These are phyloP conservation scores for Neodiprion virginianus DNA, from an alignment of 1,140 invertebrate genomes.

Conservation along the genomic window DNA sequence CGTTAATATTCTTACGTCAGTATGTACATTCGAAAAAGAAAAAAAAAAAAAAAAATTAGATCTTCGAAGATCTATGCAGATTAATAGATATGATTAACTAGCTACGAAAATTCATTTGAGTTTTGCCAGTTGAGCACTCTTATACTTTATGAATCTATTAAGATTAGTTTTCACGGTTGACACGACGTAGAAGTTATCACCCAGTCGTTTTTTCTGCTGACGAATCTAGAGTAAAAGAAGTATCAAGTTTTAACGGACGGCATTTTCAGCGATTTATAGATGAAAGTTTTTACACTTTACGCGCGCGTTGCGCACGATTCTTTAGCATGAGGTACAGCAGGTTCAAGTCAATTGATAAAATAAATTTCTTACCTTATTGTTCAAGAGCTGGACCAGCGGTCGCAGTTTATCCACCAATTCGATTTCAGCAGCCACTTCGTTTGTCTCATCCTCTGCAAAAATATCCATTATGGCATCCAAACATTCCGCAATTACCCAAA, in stretches of 20 bases:
- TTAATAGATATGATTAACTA: too few species aligned
- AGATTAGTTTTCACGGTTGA: constrained; percentile 74
- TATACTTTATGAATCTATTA: constrained; percentile 76
- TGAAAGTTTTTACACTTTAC: neutral
- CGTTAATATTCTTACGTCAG: too few species aligned
- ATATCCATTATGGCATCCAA: constrained; percentile 80
- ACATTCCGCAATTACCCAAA: constrained; percentile 76
- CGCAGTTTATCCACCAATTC: constrained; percentile 67
- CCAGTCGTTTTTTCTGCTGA: constrained; percentile 68
- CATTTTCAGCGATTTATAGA: neutral
- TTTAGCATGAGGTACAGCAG: neutral
- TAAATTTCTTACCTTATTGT: constrained; percentile 66
- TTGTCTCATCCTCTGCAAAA: constrained; percentile 78
- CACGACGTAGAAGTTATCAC: constrained; percentile 71
- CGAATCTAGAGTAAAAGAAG: constrained; percentile 58
- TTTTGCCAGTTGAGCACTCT: constrained; percentile 43
- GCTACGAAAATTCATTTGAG: constrained; percentile 15
- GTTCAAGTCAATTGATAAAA: neutral
- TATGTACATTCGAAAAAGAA: too few species aligned
- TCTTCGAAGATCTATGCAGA: too few species aligned
- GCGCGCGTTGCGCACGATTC: neutral
- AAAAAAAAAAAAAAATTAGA: too few species aligned
- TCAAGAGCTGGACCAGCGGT: constrained; percentile 66
- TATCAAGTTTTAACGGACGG: neutral
- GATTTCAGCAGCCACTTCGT: constrained; percentile 68